A percentile compares a stretch with the other conserved stretches of the same genome.
Evolutionary conservation across 2,888 invertebrate species (phyloP).

Genomic region (Campoletis raptor): DNA sequence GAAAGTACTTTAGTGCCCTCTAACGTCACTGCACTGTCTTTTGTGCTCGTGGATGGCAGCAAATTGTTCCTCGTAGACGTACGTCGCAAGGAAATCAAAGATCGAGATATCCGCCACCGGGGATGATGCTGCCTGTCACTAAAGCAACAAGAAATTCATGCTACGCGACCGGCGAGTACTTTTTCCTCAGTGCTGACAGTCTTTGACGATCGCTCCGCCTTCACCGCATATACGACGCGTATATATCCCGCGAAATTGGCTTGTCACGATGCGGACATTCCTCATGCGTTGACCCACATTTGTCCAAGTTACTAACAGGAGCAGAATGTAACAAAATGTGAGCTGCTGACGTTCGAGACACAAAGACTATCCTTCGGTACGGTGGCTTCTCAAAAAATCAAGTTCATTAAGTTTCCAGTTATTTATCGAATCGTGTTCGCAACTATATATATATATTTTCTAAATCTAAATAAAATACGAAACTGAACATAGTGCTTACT

Average conservation of each 20-base stretch:
- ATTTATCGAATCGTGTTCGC: constrained; percentile 12
- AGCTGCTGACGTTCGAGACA: constrained; percentile 54
- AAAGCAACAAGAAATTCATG: constrained; percentile 56
- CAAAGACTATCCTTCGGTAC: constrained; percentile 48
- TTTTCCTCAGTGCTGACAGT: constrained; percentile 57
- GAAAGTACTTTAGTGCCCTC: neutral
- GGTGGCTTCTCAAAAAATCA: constrained; percentile 50
- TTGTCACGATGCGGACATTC: constrained; percentile 80
- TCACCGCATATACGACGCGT: constrained; percentile 24
- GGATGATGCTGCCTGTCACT: constrained; percentile 51
- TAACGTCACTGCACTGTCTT: constrained; percentile 5
- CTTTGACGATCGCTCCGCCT: constrained; percentile 53
- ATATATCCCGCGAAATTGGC: constrained; percentile 74
- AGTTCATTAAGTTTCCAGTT: constrained; percentile 69
- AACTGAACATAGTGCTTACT: neutral
- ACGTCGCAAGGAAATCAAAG: constrained; percentile 51
- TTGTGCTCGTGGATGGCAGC: constrained; percentile 12
- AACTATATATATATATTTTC: neutral
- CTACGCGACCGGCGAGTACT: constrained; percentile 37
- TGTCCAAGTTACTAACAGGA: constrained; percentile 40
- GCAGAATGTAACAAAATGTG: constrained; percentile 74
- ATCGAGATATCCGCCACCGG: constrained; percentile 56
- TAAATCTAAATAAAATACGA: neutral
- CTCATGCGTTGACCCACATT: constrained; percentile 82
- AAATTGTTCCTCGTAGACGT: constrained; percentile 43